Conservation (phyloP, 2,113 vertebrate species). For the Desmodus rotundus region DNA sequence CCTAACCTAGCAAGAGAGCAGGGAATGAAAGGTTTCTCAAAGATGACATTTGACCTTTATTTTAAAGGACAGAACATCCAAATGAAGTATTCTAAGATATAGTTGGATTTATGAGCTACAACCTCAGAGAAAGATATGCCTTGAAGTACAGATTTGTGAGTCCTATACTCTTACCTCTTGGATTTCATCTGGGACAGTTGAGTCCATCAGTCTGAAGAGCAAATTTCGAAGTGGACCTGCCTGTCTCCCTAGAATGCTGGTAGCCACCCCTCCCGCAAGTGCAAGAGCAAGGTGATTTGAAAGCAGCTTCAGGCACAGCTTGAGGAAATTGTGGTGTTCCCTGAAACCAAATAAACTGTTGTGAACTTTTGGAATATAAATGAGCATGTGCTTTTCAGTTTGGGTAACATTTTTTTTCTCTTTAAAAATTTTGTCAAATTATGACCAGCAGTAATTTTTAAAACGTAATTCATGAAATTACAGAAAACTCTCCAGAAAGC, state of each 20-base stretch:
- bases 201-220: slow-evolving; percentile 96
- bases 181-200: slow-evolving; percentile 97
- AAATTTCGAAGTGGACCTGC: slow-evolving; percentile 95
- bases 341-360: slow-evolving; percentile 76
- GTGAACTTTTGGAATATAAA: background rate
- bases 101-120: background rate
- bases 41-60: background rate
- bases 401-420: background rate
- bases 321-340: slow-evolving; percentile 96
- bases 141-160: background rate
- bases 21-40: background rate
- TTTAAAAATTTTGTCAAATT: slow-evolving; percentile 35
- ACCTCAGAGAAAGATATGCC: background rate
- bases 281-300: slow-evolving; percentile 98
- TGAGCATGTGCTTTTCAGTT: background rate
- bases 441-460: background rate
- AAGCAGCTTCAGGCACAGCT: slow-evolving; percentile 94
- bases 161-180: slow-evolving; percentile 87
- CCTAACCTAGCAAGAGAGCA: background rate
- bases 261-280: slow-evolving; percentile 95
- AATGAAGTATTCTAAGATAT: background rate
- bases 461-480: slow-evolving; percentile 23
- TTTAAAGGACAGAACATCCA: slow-evolving; percentile 31
- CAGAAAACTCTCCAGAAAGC: background rate
- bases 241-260: slow-evolving; percentile 95